Evolutionary conservation across 1,140 invertebrate species (phyloP).

Genomic region (Drosophila prosaltans): DNA sequence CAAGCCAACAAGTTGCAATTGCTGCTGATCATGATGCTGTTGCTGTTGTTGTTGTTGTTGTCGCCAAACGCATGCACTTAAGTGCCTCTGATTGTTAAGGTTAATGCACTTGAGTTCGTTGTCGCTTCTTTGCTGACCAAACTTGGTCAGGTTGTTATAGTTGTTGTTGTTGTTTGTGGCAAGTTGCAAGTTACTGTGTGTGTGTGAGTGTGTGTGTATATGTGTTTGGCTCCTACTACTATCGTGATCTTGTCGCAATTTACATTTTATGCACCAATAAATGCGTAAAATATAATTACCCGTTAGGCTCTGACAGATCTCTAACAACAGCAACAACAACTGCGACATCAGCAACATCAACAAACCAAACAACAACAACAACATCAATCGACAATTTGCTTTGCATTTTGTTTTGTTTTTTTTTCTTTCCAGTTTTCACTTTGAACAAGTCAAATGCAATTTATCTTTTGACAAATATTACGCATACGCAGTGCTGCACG

Average conservation of each 20-base stretch:
- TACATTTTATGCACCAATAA: conserved; percentile 70
- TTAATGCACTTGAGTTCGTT: conserved; percentile 79
- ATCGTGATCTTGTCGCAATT: conserved; percentile 63
- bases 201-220: neutral
- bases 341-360: conserved; percentile 24
- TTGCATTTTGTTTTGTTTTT: neutral
- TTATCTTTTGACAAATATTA: conserved; percentile 67
- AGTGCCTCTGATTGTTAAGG: conserved; percentile 75
- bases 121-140: conserved; percentile 77
- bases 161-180: conserved; percentile 16
- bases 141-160: conserved; percentile 40
- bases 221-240: conserved; percentile 31
- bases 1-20: conserved; percentile 41
- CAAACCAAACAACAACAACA: neutral
- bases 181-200: neutral
- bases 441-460: conserved; percentile 35
- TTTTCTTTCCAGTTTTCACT: conserved; percentile 50
- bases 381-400: conserved; percentile 44
- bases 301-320: conserved; percentile 41
- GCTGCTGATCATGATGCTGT: conserved; percentile 28
- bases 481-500: conserved; percentile 68
- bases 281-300: conserved; percentile 64
- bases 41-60: conserved; percentile 48
- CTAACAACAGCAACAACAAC: conserved; percentile 12
- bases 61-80: conserved; percentile 61